Base-by-base conservation (phyloP, 92 coral and sea anemone genomes). In the Epizoanthus scotinus region DNA sequence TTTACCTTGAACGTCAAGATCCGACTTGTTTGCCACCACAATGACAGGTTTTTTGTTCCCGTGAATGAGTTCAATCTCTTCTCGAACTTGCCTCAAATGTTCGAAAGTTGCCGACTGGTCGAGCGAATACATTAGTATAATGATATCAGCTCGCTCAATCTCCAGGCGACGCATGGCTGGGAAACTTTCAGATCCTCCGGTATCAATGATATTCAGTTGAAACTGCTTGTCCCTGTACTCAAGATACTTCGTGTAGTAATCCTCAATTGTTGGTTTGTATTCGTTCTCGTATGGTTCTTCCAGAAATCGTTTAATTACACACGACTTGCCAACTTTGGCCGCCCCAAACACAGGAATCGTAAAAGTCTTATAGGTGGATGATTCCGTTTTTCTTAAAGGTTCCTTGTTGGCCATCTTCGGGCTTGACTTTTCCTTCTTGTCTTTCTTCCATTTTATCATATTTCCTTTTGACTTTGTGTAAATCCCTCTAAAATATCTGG, bases 11-110 rank as follows among this genome's bases (percentile, higher is more conserved):
- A 85, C 82, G 38, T 93, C 94, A 25, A 87, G 44, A 63, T 93
- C 97, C 2, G 97, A 91, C 72, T 93, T 93, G 79, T 90, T 93
- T 8, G 97, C 97, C 1, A 93, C 97, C 13, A 93, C 97, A 75
- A 90, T 81, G 18, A 93, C 94, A 2, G 97, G 97, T 12, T 87
- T 73, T 14, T 60, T 68, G 54, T 73, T 60, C 21, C 94, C 97
- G 40, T 89, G 78, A 28, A 84, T 85, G 47, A 84, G 91, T 6
- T 90, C 50, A 36, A 93, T 84, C 65, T 93, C 97, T 26, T 93
- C 92, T 28, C 90, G 81, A 6, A 87, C 71, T 56, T 83, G 89
- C 20, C 61, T 61, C 26, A 93, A 70, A 57, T 87, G 84, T 26
- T 90, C 97, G 68, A 93, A 93, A 6, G 97, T 87, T 59, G 74